Base-by-base conservation (phyloP, 2,888 invertebrate species). In the Subacronicta megacephala region DNA sequence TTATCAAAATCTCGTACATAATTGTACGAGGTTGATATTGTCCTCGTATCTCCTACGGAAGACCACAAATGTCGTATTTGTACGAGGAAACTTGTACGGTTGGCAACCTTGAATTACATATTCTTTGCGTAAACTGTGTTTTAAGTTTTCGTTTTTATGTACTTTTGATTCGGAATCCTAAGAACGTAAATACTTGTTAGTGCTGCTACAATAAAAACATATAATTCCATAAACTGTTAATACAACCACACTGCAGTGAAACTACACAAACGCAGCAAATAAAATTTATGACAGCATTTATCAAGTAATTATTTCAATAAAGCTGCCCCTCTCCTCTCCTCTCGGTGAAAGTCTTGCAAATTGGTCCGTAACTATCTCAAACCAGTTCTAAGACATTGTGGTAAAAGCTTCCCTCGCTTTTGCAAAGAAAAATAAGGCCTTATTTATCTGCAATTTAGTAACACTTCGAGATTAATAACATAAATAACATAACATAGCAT, bases 261-360 rank as follows among this genome's bases (percentile, higher is more conserved):
- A 56, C 56, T 62, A 37, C 35, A 61, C 31, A 43, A 41, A 37
- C 17, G 49, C 18, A 4, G 46, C 15, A 15, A 63, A 59, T 26
- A 26, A 26, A 26, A 31, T 31, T 68, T 68, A 68, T 63, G 51
- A 35, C 12, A 18, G 50, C 52, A 43, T 29, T 68, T 47, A 68
- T 63, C 63, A 63, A 50, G 53, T 36, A 17, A 50, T 47, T 53
- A 52, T 59, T 63, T 52, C 55, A 63, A 62, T 45, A 55, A 51
- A 13, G 29, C 38, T 43, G 46, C 51, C 46, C 33, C 62, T 67
- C 41, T 41, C 58, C 17, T 35, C 58, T 47, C 54, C 55, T 59
- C 49, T 49, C 36, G 40, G 64, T 42, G 68, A 68, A 68, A 68
- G 59, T 53, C 53, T 50, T 31, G 59, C 63, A 43, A 55, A 63